These are phyloP conservation scores for Saguinus imperator DNA, from an alignment of 2,113 vertebrate species.

Conservation along the genomic window DNA sequence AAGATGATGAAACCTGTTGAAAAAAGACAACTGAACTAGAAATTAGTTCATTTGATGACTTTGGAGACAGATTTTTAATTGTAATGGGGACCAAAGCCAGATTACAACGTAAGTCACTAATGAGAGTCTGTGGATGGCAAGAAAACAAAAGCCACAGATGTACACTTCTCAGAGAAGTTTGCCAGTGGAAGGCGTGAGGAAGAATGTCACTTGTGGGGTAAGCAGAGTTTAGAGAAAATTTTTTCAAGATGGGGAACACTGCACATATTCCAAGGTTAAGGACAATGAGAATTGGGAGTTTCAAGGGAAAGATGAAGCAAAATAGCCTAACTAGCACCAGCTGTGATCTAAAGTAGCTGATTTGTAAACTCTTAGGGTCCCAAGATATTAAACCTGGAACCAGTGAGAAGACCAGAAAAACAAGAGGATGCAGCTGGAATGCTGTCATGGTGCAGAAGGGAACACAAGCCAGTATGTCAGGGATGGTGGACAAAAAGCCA, in stretches of 20 bases:
- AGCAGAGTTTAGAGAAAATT: not conserved
- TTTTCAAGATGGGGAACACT: not conserved
- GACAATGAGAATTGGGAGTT: not conserved
- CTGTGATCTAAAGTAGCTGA: not conserved
- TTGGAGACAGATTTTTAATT: not conserved
- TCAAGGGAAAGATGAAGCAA: not conserved
- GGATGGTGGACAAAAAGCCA: no score
- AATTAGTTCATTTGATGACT: not conserved
- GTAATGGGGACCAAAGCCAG: not conserved
- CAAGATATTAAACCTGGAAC: not conserved
- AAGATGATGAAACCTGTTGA: not conserved
- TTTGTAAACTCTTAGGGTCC: not conserved
- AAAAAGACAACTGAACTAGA: not conserved
- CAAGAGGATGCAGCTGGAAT: not conserved
- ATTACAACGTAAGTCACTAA: not conserved
- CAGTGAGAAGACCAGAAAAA: not conserved
- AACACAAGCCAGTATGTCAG: not conserved
- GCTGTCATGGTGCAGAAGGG: not conserved
- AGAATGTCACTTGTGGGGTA: not conserved
- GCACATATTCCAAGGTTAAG: not conserved
- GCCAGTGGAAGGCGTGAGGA: not conserved
- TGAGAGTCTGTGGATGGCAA: not conserved
- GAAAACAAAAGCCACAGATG: not conserved
- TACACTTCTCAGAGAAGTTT: not conserved
- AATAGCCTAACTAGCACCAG: not conserved